Evolutionary conservation across 2,113 vertebrate species (phyloP), one percentile per base, ranked within the genome.

Genomic region (Oryzias curvinotus): DNA sequence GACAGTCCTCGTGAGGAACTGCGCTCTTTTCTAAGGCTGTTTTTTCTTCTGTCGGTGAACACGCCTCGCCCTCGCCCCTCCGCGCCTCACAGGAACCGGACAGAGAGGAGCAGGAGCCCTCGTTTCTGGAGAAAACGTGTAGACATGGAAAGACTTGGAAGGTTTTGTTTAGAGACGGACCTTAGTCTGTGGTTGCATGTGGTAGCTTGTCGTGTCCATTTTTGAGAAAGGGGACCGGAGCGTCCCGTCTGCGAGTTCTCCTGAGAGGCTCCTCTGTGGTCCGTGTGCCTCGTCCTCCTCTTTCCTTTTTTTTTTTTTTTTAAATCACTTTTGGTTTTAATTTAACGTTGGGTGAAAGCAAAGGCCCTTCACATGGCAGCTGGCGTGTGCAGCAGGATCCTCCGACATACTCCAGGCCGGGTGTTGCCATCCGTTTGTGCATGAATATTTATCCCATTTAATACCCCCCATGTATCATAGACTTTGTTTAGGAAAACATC

Each of bases 371-470:
- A 44, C 43, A 59, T 49, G 71, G 64, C 63, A 62, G 75, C 77
- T 65, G 80, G 72, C 81, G 58, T 71, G 64, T 73, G 77, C 80
- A 82, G 78, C 79, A 72, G 68, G 76, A 78, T 82, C 72, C 77
- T 77, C 77, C 79, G 83, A 81, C 80, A 80, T 82, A 57, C 42
- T 87, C 83, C 75, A 58, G 61, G 56, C 75, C 87, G 85, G 78
- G 57, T 84, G 84, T 78, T 66, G 45, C 78, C 84, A 87, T 85
- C 77, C 73, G 77, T 88, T 85, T 82, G 83, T 90, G 89, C 89
- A 90, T 90, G 89, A 85, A 71, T 89, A 86, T 88, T 87, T 90
- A 88, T 88, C 80, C 75, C 80, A 79, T 85, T 48, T 84, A 86
- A 82, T 83, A 78, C 89, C 80, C 86, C 76, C 81, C 80, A 87